Conservation (phyloP, 2,797 vertebrate genomes). For the Poecilia velifera region DNA sequence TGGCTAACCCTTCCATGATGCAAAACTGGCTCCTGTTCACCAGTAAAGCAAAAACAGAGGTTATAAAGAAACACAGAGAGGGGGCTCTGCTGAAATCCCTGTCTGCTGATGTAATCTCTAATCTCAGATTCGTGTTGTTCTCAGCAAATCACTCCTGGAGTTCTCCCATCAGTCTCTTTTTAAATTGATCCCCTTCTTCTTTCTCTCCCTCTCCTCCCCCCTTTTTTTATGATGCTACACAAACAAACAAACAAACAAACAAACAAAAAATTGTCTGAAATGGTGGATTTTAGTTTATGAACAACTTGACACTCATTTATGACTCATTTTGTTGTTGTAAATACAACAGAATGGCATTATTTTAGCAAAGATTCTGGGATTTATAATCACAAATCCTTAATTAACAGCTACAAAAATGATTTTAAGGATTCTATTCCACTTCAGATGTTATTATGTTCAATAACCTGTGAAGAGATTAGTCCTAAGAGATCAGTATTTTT, state of each 20-base stretch:
- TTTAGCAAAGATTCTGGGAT: conserved; percentile 31
- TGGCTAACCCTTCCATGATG: conserved; percentile 70
- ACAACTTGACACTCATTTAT: conserved; percentile 45
- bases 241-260: conserved; percentile 44
- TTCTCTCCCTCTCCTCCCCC: background rate
- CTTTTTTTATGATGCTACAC: conserved; percentile 25
- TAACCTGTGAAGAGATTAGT: no score
- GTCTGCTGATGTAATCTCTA: conserved; percentile 73
- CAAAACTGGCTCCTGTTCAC: conserved; percentile 64
- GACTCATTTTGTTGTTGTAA: conserved; percentile 63
- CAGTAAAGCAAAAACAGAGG: conserved; percentile 72
- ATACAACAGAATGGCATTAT: conserved; percentile 46
- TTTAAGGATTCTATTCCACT: no score
- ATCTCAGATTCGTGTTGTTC: conserved; percentile 68
- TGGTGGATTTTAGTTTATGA: conserved; percentile 51
- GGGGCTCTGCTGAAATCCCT: conserved; percentile 58
- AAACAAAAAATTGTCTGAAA: conserved; percentile 33
- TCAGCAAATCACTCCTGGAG: conserved; percentile 64
- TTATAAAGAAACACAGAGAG: conserved; percentile 49
- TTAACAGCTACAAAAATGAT: conserved; percentile 7
- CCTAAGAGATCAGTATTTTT: background rate
- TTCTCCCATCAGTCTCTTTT: conserved; percentile 46
- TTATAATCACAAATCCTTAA: conserved; percentile 21
- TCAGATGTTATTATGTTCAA: no score
- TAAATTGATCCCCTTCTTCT: conserved; percentile 8